These are phyloP conservation scores for Acanthurus tractus DNA, from an alignment of 2,797 vertebrate species.

Conservation along the genomic window DNA sequence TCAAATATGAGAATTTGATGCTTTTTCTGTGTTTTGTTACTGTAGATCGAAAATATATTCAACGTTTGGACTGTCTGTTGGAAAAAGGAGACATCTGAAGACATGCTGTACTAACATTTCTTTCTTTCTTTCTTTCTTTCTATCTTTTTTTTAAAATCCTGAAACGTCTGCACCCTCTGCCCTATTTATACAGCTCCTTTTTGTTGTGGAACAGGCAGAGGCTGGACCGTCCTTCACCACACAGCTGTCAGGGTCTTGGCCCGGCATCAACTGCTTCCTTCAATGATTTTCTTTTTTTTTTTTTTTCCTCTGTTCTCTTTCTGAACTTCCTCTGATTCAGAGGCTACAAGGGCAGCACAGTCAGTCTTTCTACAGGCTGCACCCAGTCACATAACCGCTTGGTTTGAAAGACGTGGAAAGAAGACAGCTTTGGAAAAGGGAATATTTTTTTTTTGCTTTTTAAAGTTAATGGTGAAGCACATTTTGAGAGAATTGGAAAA, in stretches of 20 bases:
- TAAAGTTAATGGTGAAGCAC: background rate
- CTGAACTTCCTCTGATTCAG: constrained; percentile 46
- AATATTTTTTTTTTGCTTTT: background rate
- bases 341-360: constrained; percentile 47
- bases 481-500: background rate
- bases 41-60: background rate
- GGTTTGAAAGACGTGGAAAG: constrained; percentile 7
- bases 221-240: constrained; percentile 44
- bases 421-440: background rate
- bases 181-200: constrained; percentile 25
- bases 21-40: background rate
- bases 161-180: constrained; percentile 22
- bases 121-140: background rate
- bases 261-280: constrained; percentile 36
- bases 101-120: background rate
- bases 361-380: constrained; percentile 47
- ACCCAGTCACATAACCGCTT: constrained; percentile 16
- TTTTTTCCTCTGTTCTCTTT: background rate
- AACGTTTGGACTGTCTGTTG: no score
- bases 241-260: constrained; percentile 64
- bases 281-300: constrained; percentile 34
- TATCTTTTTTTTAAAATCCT: background rate
- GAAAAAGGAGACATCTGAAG: background rate
- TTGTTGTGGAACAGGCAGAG: constrained; percentile 27
- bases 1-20: background rate